Conservation (phyloP, 1,140 invertebrate genomes). For the Globodera rostochiensis region DNA sequence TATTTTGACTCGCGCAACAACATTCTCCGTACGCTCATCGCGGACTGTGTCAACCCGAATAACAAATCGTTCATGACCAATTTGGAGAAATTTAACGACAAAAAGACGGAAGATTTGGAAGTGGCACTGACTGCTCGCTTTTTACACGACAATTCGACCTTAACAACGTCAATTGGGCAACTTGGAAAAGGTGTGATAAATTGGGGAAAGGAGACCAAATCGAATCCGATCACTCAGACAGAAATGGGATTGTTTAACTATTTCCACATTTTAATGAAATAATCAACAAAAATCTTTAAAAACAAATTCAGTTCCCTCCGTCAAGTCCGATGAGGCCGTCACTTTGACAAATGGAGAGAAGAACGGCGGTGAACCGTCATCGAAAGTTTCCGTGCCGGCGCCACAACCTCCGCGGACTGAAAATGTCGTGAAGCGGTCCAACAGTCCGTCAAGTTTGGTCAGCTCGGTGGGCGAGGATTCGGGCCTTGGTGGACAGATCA, state of each 20-base stretch:
- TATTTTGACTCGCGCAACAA: slow-evolving; percentile 15
- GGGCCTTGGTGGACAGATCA: slow-evolving; percentile 51
- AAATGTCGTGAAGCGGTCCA: slow-evolving; percentile 50
- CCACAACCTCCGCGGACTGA: neutral
- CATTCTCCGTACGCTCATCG: neutral
- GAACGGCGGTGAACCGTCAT: neutral
- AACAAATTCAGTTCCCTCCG: neutral
- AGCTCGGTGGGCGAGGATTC: slow-evolving; percentile 59
- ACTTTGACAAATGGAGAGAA: neutral
- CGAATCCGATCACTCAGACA: no score
- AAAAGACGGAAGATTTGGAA: slow-evolving; percentile 27
- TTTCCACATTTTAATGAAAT: no score
- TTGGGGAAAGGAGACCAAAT: no score
- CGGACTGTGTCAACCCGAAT: slow-evolving; percentile 12
- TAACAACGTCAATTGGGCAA: slow-evolving; percentile 29
- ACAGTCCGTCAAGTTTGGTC: slow-evolving; percentile 55
- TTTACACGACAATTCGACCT: slow-evolving; percentile 20
- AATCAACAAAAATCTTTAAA: no score
- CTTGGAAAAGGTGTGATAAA: slow-evolving; percentile 28
- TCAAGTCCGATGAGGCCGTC: neutral
- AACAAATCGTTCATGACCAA: slow-evolving; percentile 10
- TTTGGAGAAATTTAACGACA: slow-evolving; percentile 26
- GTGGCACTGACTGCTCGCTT: slow-evolving; percentile 30
- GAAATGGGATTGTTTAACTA: no score
- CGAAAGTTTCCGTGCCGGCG: no score